Base-by-base conservation (phyloP, 2,888 invertebrate species). In the Hydrotaea diabolus region DNA sequence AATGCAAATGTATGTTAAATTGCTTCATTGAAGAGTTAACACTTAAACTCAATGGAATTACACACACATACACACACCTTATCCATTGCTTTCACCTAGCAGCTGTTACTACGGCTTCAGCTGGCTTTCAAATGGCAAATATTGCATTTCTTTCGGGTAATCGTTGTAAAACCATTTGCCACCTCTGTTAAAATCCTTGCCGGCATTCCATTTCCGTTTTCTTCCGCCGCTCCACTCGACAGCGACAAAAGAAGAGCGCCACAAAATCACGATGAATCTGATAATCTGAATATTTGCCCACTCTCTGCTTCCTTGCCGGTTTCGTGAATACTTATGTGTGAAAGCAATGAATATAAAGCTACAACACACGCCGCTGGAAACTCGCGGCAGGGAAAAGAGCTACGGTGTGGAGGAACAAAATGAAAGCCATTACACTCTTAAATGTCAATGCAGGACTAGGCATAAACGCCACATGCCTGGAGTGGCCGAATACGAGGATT, bases 31-130 rank as follows among this genome's bases (percentile, higher is more conserved):
- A 74, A 74, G 55, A 59, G 23, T 39, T 71, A 23, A 57, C 46
- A 76, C 75, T 80, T 80, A 80, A 59, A 66, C 75, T 75, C 59
- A 75, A 59, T n/a, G n/a, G n/a, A n/a, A n/a, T n/a, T n/a, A n/a
- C n/a, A n/a, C n/a, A n/a, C 69, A 57, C 36, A 3, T n/a, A 74
- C 66, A 79, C 39, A 53, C 23, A 55, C n/a, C 43, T 46, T 62
- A 26, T 64, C n/a, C 13, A 13, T 31, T 36, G 43, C 53, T 77
- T n/a, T 23, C 49, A 46, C 43, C 59, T 59, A 17, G 3, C 36
- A 64, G n/a, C 55, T 69, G 15, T 15, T 13, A n/a, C 21, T 13
- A 23, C 46, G 23, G 71, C 49, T 23, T 13, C 26, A 13, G 49
- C 49, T 57, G 17, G 36, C 31, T 43, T 59, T 39, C 11, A 21